Conservation (phyloP, 2,888 invertebrate species). For the Drosophila fungiperda region DNA sequence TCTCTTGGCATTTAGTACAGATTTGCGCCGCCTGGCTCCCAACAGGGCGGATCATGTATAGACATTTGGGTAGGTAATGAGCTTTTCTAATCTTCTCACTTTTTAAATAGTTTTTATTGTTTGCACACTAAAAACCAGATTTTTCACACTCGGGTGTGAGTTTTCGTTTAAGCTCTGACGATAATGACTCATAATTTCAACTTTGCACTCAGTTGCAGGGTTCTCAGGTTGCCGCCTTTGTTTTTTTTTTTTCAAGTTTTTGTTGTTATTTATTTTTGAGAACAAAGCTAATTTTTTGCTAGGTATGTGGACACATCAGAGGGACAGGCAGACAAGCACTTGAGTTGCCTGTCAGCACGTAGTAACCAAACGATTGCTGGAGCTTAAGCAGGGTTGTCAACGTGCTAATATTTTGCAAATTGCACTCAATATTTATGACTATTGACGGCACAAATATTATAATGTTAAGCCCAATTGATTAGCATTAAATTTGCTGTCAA, state of each 20-base stretch:
- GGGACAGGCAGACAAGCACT: conserved; percentile 12
- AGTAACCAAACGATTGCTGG: conserved; percentile 32
- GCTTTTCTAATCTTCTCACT: background rate
- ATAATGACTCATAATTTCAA: conserved; percentile 42
- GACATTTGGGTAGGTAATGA: background rate
- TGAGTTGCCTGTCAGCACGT: conserved; percentile 58
- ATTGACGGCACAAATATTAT: conserved; percentile 29
- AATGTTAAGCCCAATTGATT: conserved; percentile 33
- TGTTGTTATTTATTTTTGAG: background rate
- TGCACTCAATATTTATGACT: conserved; percentile 37
- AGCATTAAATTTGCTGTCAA: conserved; percentile 52
- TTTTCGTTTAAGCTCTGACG: conserved; percentile 28
- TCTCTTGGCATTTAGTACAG: conserved; percentile 19
- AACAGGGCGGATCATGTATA: background rate
- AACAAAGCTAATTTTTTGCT: conserved; percentile 16
- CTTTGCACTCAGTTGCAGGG: conserved; percentile 52
- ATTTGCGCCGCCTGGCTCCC: background rate
- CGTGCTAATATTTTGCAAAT: conserved; percentile 50
- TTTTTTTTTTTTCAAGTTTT: conserved; percentile 18
- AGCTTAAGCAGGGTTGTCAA: conserved; percentile 38
- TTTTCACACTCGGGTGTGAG: conserved; percentile 57
- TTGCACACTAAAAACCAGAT: conserved; percentile 5
- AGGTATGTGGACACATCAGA: background rate
- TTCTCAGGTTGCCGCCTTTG: conserved; percentile 4
- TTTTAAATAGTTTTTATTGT: conserved; percentile 28